These are phyloP conservation scores for Dreissena polymorpha DNA, from an alignment of 1,140 invertebrate species.

Conservation along the genomic window DNA sequence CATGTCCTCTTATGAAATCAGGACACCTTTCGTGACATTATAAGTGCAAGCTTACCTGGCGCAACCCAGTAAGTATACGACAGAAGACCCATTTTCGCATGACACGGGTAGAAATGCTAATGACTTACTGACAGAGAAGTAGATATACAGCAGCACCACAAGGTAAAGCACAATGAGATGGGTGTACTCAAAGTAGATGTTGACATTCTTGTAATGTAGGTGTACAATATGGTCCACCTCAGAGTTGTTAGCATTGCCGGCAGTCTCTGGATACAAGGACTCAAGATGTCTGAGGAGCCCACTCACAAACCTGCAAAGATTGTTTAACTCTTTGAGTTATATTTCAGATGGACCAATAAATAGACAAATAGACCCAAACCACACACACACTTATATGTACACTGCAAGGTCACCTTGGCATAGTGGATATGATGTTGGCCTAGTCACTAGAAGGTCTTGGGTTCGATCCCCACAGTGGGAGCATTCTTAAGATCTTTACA, in stretches of 20 bases:
- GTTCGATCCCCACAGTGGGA: too few relatives aligned
- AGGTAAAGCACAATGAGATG: constrained; percentile 92
- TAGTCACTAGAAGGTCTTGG: too few relatives aligned
- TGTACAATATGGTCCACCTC: constrained; percentile 73
- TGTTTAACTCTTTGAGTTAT: too few relatives aligned
- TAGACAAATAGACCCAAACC: too few relatives aligned
- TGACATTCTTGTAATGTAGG: constrained; percentile 84
- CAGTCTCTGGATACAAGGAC: constrained; percentile 85
- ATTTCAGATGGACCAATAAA: too few relatives aligned
- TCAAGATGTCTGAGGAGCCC: constrained; percentile 87
- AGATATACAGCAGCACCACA: constrained; percentile 93
- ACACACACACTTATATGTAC: too few relatives aligned
- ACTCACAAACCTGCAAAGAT: constrained; percentile 86
- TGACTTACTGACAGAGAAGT: constrained; percentile 94
- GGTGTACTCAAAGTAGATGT: constrained; percentile 92
- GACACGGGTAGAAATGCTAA: too few relatives aligned
- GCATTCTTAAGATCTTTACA: too few relatives aligned
- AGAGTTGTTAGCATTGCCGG: constrained; percentile 80
- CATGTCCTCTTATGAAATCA: too few relatives aligned
- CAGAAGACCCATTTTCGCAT: too few relatives aligned
- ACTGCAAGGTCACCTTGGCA: too few relatives aligned
- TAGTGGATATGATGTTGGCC: too few relatives aligned
- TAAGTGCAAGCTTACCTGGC: not conserved
- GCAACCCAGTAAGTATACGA: not conserved
- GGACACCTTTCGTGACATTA: not conserved